A percentile compares a stretch with the other conserved stretches of the same genome.
phyloP scores from a whole-genome alignment of 2,797 vertebrate genomes.

The Sebastes trivittatus region DNA sequence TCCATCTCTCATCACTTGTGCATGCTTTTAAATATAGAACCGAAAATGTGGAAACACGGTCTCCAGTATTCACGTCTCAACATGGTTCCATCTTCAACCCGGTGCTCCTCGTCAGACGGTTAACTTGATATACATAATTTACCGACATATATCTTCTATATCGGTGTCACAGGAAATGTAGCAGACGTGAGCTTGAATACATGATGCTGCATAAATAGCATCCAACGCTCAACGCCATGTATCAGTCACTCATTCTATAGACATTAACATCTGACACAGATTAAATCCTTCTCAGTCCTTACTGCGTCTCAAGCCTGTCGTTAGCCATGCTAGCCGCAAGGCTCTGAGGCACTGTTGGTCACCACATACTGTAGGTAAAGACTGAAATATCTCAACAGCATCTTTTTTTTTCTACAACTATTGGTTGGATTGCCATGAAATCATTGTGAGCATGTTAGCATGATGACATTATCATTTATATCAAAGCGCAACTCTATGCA shows the following conservation, averaged over 20 bases:
- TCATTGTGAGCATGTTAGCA: too few species aligned
- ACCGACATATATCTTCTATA: neutral
- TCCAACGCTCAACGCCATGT: neutral
- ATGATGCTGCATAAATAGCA: neutral
- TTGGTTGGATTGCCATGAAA: too few species aligned
- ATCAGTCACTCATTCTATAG: neutral
- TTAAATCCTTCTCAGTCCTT: neutral
- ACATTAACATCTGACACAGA: neutral
- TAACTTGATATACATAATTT: constrained; percentile 42
- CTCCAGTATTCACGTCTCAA: constrained; percentile 26
- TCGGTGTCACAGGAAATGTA: neutral
- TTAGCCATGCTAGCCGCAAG: too few species aligned
- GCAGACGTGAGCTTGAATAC: neutral
- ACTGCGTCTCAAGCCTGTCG: too few species aligned
- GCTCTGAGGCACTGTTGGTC: too few species aligned
- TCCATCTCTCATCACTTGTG: constrained; percentile 24
- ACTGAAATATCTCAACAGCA: neutral
- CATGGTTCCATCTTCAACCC: neutral
- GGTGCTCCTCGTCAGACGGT: constrained; percentile 14
- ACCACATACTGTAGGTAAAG: too few species aligned
- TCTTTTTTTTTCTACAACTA: neutral
- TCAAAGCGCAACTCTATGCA: too few species aligned
- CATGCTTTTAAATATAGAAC: constrained; percentile 34
- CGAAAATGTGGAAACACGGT: constrained; percentile 22
- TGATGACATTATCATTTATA: too few species aligned